A percentile compares a stretch with the other conserved stretches of the same genome.
phyloP scores from a whole-genome alignment of 2,113 vertebrate genomes.

The Symphodus melops region DNA sequence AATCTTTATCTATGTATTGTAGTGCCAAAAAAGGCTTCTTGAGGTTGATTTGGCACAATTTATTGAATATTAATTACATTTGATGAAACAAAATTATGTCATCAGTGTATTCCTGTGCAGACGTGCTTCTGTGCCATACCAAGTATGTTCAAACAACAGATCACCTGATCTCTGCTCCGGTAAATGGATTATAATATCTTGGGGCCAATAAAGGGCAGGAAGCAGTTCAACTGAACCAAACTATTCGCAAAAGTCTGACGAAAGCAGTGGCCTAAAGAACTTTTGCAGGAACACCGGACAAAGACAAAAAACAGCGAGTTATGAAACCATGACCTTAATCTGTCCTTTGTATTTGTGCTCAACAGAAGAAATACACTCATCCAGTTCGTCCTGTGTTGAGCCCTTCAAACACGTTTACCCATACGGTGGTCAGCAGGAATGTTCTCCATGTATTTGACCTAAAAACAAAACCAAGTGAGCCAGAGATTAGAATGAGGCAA shows the following conservation, averaged over 20 bases:
- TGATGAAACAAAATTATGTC: neutral
- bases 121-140: neutral
- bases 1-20: too few species aligned
- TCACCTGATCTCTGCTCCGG: neutral
- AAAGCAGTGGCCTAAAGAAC: neutral
- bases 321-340: conserved; percentile 58
- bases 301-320: conserved; percentile 30
- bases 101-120: neutral
- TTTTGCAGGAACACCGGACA: conserved; percentile 10
- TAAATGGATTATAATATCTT: conserved; percentile 21
- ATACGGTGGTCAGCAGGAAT: conserved; percentile 45
- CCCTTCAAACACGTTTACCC: conserved; percentile 29
- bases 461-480: conserved; percentile 32
- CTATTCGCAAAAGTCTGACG: conserved; percentile 2
- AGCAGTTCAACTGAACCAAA: neutral
- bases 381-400: neutral
- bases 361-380: conserved; percentile 13
- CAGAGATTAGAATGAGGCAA: conserved; percentile 44
- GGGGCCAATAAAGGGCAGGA: neutral
- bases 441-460: conserved; percentile 50
- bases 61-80: neutral
- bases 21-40: neutral
- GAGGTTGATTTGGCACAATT: too few species aligned
- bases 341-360: conserved; percentile 31
- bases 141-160: neutral